Evolutionary conservation across 2,888 invertebrate genomes (phyloP).

Genomic region (Stenichneumon culpator): DNA sequence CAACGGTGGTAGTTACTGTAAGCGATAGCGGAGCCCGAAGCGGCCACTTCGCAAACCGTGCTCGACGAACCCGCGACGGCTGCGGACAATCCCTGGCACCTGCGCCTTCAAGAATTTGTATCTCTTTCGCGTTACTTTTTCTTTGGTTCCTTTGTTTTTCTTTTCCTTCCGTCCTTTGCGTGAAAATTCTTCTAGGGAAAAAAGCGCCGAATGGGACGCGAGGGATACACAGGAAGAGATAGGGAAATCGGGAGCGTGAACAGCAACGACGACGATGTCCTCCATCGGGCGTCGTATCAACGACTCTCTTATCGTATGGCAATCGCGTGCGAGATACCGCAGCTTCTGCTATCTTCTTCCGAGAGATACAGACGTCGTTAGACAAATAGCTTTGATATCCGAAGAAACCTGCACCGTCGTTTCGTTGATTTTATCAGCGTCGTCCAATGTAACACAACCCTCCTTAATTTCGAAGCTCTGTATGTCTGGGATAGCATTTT

Average conservation of each 20-base stretch:
- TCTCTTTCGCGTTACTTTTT: slow-evolving; percentile 39
- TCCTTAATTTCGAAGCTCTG: not conserved
- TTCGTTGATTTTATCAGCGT: slow-evolving; percentile 3
- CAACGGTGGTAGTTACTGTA: slow-evolving; percentile 48
- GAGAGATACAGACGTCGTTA: slow-evolving; percentile 50
- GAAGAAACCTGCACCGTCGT: slow-evolving; percentile 17
- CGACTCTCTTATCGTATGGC: slow-evolving; percentile 68
- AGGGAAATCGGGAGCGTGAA: slow-evolving; percentile 29
- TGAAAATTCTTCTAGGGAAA: slow-evolving; percentile 42
- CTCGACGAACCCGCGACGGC: slow-evolving; percentile 51
- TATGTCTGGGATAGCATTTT: not conserved
- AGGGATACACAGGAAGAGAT: slow-evolving; percentile 42
- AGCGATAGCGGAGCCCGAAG: slow-evolving; percentile 47
- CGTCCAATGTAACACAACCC: not conserved
- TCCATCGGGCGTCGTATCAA: slow-evolving; percentile 51
- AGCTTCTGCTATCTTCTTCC: slow-evolving; percentile 42
- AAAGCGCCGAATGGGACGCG: slow-evolving; percentile 40
- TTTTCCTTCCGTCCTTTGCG: slow-evolving; percentile 6
- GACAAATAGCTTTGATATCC: slow-evolving; percentile 63
- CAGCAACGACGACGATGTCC: slow-evolving; percentile 18
- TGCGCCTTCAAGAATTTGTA: slow-evolving; percentile 63
- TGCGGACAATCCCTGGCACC: slow-evolving; percentile 68
- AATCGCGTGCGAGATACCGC: slow-evolving; percentile 62
- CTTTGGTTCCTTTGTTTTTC: slow-evolving; percentile 24
- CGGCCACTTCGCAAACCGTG: slow-evolving; percentile 36